Base-by-base conservation (phyloP, 35 echinoderm and acorn worm genomes). In the Ophiothrix spiculata region DNA sequence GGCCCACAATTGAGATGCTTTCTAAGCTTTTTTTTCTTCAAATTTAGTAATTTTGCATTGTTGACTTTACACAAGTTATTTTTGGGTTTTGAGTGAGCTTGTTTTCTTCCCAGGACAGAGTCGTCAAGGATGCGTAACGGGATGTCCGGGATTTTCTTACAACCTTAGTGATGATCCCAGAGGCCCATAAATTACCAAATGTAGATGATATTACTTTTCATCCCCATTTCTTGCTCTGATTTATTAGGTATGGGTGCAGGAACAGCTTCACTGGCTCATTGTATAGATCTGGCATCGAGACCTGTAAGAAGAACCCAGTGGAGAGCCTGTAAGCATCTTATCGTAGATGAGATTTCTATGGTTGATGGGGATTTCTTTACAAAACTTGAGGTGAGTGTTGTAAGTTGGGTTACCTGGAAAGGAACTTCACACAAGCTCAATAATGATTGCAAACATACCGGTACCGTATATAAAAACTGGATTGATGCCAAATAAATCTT, bases 311-410 rank as follows among this genome's bases (percentile, higher is more conserved):
- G 75, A 77, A 76, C 87, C 69, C 81, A 79, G 17, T 98, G 95
- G 95, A 84, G 80, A 31, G 89, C 88, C 29, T 98, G 95, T 77
- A 90, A 91, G 33, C 95, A 98, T 63, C 86, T 98, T 10, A 94
- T 98, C 40, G 91, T 98, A 25, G 95, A 98, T 83, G 95, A 98
- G 76, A 91, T 98, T 0, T 98, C 95, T 32, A 98, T 98, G 95
- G 77, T 98, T 1, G 95, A 98, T 86, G 95, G 91, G 12, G 83
- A 98, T 32, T 88, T 98, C 86, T 98, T 98, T 64, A 94, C 95
- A 40, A 98, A 98, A 80, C 74, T 98, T 4, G 95, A 98, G 91
- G 95, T 98, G 91, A 39, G 40, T n/a, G n/a, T n/a, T n/a, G n/a
- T n/a, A n/a, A n/a, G n/a, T n/a, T n/a, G n/a, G n/a, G n/a, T n/a